Evolutionary conservation across 64 coral and sea anemone genomes (phyloP).

Genomic region (Dendrophyllia cribrosa): DNA sequence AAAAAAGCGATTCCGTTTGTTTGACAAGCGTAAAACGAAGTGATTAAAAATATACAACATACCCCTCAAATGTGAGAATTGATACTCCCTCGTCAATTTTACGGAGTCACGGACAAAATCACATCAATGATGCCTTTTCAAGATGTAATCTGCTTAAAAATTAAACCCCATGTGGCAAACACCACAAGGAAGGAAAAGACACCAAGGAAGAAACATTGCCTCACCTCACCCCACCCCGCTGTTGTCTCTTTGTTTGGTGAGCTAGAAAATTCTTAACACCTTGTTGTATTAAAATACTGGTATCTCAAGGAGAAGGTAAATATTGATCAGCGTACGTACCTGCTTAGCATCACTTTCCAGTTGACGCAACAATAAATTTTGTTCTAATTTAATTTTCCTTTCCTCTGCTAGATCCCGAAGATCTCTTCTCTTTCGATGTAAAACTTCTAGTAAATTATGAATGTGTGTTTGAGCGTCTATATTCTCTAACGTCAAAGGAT

Average conservation of each 20-base stretch:
- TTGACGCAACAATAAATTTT: slow-evolving; percentile 86
- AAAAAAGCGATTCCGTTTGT: no score
- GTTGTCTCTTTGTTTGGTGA: neutral
- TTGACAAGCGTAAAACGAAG: no score
- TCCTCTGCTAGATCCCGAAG: slow-evolving; percentile 88
- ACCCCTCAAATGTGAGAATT: no score
- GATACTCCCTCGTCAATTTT: no score
- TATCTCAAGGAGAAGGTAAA: neutral
- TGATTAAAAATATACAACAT: no score
- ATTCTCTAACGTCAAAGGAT: slow-evolving; percentile 89
- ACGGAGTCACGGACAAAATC: no score
- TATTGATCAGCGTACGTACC: slow-evolving; percentile 45
- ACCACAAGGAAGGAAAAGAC: no score
- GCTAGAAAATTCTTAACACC: neutral
- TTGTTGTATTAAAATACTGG: neutral
- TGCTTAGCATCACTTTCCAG: slow-evolving; percentile 98
- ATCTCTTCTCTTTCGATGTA: slow-evolving; percentile 91
- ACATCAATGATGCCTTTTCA: no score
- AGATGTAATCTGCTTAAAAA: no score
- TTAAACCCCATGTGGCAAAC: no score
- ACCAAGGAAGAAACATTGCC: no score
- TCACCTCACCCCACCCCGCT: no score
- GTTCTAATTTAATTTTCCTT: slow-evolving; percentile 92
- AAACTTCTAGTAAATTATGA: slow-evolving; percentile 98
- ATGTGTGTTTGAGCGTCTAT: slow-evolving; percentile 98